Percentiles rank a stretch among this genome's conserved stretches.
These are phyloP conservation scores for Leptinotarsa peninsularis DNA, from an alignment of 2,888 invertebrate genomes.

Conservation along the genomic window DNA sequence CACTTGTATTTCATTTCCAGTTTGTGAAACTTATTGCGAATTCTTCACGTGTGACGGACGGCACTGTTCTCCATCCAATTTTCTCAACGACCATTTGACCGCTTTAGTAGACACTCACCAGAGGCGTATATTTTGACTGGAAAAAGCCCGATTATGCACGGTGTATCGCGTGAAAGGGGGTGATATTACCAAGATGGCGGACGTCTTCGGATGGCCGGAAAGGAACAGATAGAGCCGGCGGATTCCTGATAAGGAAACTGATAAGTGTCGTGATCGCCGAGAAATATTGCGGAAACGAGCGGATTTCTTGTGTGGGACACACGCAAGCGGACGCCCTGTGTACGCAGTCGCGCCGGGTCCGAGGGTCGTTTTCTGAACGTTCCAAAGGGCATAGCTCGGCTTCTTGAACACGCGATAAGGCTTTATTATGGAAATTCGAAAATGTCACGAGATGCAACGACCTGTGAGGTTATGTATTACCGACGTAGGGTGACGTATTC, in stretches of 20 bases:
- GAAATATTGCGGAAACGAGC: conserved; percentile 64
- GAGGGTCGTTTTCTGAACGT: conserved; percentile 45
- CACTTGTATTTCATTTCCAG: no score
- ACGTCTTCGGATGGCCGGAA: conserved; percentile 61
- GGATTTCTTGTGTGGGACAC: conserved; percentile 60
- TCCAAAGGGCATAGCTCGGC: conserved; percentile 43
- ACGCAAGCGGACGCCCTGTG: conserved; percentile 56
- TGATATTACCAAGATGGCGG: conserved; percentile 58
- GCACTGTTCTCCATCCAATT: conserved; percentile 29
- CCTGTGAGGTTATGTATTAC: conserved; percentile 41
- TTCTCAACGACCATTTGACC: conserved; percentile 38
- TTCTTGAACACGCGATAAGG: conserved; percentile 54
- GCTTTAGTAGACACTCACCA: conserved; percentile 39
- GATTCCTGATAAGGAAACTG: conserved; percentile 59
- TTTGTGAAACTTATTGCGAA: no score
- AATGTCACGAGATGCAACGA: conserved; percentile 50
- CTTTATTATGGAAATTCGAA: conserved; percentile 58
- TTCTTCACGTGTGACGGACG: conserved; percentile 13
- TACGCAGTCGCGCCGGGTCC: conserved; percentile 46
- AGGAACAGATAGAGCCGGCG: conserved; percentile 60
- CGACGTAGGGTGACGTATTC: conserved; percentile 12
- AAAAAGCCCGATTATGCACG: conserved; percentile 46
- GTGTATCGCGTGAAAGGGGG: conserved; percentile 53
- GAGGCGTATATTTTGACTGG: conserved; percentile 39
- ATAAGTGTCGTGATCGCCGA: conserved; percentile 60